Evolutionary conservation across 2,113 vertebrate species (phyloP).

Genomic region (Sarotherodon lohbergeri): DNA sequence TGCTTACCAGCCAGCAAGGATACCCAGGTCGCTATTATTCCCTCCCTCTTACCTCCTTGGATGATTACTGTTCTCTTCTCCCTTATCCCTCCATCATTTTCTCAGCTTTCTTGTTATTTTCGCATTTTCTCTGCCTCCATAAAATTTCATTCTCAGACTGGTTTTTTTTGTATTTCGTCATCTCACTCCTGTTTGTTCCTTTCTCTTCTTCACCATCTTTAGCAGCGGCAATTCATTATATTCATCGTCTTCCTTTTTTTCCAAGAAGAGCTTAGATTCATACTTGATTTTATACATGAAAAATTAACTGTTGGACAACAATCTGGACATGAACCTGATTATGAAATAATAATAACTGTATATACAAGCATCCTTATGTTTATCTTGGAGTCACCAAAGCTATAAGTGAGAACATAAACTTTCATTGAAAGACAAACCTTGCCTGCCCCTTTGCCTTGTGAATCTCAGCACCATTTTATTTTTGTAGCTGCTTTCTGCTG

Average conservation of each 20-base stretch:
- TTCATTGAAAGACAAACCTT: neutral
- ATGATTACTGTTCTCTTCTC: conserved; percentile 34
- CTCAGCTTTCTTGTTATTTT: conserved; percentile 39
- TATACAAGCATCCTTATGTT: neutral
- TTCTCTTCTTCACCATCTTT: neutral
- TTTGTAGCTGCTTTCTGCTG: neutral
- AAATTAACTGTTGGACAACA: neutral
- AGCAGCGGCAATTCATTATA: neutral
- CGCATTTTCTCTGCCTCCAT: conserved; percentile 16
- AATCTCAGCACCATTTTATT: neutral
- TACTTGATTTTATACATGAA: neutral
- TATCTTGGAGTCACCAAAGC: neutral
- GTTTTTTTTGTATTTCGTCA: conserved; percentile 10
- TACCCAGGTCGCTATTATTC: conserved; percentile 1
- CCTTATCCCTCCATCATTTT: conserved; percentile 4
- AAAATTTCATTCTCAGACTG: neutral
- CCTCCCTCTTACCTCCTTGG: conserved; percentile 11
- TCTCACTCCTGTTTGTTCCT: neutral
- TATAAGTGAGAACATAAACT: neutral
- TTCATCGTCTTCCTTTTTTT: neutral
- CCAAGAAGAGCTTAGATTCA: neutral
- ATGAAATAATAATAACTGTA: neutral
- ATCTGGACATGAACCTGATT: neutral
- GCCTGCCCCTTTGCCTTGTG: neutral
- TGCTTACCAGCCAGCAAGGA: conserved; percentile 37